Evolutionary conservation across 2,888 invertebrate species (phyloP).

Genomic region (Pomacea canaliculata): DNA sequence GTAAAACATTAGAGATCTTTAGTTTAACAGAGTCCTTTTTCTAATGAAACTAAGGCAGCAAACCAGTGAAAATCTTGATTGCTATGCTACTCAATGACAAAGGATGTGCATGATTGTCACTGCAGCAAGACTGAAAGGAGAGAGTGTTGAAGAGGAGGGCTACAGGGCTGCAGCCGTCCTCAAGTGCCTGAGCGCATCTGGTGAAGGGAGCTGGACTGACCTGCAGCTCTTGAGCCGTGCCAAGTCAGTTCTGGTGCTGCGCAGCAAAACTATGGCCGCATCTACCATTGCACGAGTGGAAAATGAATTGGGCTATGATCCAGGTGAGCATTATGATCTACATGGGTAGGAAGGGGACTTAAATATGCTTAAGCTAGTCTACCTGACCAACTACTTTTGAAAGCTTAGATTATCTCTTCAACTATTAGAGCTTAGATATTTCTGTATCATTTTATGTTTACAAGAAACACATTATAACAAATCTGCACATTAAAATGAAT

Average conservation of each 20-base stretch:
- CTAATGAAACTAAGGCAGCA: no score
- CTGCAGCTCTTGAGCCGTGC: slow-evolving; percentile 23
- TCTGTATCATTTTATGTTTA: no score
- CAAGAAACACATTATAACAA: no score
- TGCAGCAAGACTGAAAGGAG: slow-evolving; percentile 21
- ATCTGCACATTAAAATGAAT: no score
- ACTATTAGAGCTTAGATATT: no score
- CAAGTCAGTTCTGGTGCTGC: slow-evolving; percentile 24
- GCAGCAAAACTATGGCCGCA: slow-evolving; percentile 23
- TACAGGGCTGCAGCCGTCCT: slow-evolving; percentile 11
- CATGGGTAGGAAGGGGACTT: no score
- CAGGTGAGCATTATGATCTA: background rate
- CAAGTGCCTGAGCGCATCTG: slow-evolving; percentile 17
- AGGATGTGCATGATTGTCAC: background rate
- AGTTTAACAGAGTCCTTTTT: no score
- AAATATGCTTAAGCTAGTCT: no score
- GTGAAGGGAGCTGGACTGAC: slow-evolving; percentile 22
- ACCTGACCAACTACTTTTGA: no score
- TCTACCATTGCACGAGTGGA: slow-evolving; percentile 22
- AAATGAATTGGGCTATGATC: slow-evolving; percentile 23
- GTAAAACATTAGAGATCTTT: no score
- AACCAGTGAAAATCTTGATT: background rate
- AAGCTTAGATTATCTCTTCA: no score
- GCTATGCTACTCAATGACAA: background rate
- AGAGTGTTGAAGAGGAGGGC: slow-evolving; percentile 22